Evolutionary conservation across 2,113 vertebrate species (phyloP), one percentile per base, ranked within the genome.

Genomic region (Siniperca knerii): DNA sequence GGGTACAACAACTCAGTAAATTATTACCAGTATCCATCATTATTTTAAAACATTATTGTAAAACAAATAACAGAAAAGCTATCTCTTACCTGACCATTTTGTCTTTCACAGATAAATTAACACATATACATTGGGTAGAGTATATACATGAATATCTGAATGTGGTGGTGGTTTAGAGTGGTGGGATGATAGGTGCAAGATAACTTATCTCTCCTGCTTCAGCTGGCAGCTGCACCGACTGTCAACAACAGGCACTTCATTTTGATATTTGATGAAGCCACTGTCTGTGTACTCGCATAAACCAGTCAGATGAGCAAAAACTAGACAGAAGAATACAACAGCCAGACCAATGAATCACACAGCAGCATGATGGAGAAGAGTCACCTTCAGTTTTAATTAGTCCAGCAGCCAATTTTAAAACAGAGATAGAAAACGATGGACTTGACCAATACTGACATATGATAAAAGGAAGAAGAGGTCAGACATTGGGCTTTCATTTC

Each of bases 361-460:
- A 84, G 78, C 50, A 70, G 58, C 46, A 71, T 69, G 48, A 79
- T 60, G 65, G 81, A 82, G 83, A 93, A 88, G 85, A 94, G 81
- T 92, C 90, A 92, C 80, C 90, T 91, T 92, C 86, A 90, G 74
- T 77, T 94, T 94, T 93, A 93, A 94, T 94, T 87, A 92, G 87
- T 92, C 90, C 88, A 90, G 89, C 77, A 90, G 87, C 87, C 90
- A 93, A 77, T 86, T 92, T 86, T 42, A 74, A 89, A 93, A 93
- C 91, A 92, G 76, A 84, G 73, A 86, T 77, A 90, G 81, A 88
- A 91, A 92, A 89, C 35, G 77, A 90, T 81, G 83, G 72, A 85
- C 79, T 82, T 50, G 76, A 84, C 77, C 55, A 64, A 77, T 81
- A 91, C 71, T 61, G 79, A 83, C 69, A 75, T 72, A 82, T 85